A percentile compares a stretch with the other conserved stretches of the same genome.
These are phyloP conservation scores for Crotophaga sulcirostris DNA, from an alignment of 2,113 vertebrate species.

Conservation along the genomic window DNA sequence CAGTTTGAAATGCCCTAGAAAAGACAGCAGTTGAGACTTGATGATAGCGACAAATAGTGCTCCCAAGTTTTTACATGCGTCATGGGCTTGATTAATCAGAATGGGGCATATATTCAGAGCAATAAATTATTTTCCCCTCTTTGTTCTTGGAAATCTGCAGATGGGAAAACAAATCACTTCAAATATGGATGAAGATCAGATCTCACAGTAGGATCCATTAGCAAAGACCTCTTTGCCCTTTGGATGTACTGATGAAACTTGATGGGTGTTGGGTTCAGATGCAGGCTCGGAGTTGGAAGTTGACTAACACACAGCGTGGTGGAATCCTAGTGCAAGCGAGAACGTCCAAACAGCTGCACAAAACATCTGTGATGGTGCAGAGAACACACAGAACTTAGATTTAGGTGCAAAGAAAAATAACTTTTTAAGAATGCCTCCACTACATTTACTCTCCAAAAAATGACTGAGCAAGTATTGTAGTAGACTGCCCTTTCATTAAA, in stretches of 20 bases:
- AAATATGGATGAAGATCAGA: neutral
- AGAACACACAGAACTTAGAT: neutral
- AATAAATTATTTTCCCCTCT: neutral
- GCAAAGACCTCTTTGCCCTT: neutral
- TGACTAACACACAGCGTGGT: neutral
- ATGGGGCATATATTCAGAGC: neutral
- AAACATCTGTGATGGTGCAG: neutral
- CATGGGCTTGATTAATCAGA: neutral
- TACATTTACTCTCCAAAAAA: neutral
- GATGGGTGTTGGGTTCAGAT: neutral
- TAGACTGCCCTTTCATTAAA: neutral
- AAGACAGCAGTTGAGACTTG: neutral
- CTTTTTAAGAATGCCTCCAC: neutral
- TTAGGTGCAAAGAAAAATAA: neutral
- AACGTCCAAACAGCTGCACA: neutral
- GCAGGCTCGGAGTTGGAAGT: neutral
- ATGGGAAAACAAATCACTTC: neutral
- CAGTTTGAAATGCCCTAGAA: neutral
- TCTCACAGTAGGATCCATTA: neutral
- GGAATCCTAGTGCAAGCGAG: neutral
- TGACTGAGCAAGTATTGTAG: neutral
- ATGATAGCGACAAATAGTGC: neutral
- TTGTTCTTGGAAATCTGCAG: conserved; percentile 7
- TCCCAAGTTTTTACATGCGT: neutral
- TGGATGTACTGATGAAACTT: neutral